Percentiles rank a stretch among this genome's conserved stretches.
phyloP scores from a whole-genome alignment of 2,888 invertebrate species.

The Eutolmus rufibarbis region DNA sequence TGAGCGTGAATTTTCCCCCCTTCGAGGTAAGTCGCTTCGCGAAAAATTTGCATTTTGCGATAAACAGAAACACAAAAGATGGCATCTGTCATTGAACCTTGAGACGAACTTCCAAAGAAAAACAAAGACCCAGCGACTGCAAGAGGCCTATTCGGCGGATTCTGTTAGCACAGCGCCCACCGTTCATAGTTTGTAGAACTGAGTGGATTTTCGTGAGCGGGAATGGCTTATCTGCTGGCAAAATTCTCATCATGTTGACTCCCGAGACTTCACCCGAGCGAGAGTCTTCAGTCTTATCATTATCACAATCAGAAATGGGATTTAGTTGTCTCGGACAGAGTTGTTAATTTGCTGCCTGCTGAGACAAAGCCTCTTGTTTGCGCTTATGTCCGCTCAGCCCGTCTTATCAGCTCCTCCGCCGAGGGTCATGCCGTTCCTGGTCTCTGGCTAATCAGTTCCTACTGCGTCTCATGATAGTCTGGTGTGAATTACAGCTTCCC shows the following conservation, averaged over 20 bases:
- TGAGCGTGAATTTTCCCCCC: background rate
- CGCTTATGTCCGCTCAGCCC: background rate
- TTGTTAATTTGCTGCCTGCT: background rate
- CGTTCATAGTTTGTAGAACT: background rate
- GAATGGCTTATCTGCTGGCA: background rate
- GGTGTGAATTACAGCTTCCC: background rate
- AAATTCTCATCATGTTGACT: background rate
- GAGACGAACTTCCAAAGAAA: background rate
- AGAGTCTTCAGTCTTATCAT: background rate
- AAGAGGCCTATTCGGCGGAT: background rate
- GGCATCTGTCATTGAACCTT: slow-evolving; percentile 42
- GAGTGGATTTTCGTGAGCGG: background rate
- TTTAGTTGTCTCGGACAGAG: background rate
- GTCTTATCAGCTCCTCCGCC: background rate
- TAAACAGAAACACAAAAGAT: slow-evolving; percentile 39
- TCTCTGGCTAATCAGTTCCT: background rate
- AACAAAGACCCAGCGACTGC: background rate
- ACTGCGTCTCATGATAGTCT: background rate
- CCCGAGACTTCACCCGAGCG: background rate
- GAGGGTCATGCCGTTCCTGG: background rate
- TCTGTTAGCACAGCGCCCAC: background rate
- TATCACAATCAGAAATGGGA: background rate
- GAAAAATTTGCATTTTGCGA: slow-evolving; percentile 31
- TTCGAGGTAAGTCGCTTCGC: background rate
- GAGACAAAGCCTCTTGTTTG: background rate